phyloP scores from a whole-genome alignment of 2,888 invertebrate genomes.

The Pemphredon lugubris region DNA sequence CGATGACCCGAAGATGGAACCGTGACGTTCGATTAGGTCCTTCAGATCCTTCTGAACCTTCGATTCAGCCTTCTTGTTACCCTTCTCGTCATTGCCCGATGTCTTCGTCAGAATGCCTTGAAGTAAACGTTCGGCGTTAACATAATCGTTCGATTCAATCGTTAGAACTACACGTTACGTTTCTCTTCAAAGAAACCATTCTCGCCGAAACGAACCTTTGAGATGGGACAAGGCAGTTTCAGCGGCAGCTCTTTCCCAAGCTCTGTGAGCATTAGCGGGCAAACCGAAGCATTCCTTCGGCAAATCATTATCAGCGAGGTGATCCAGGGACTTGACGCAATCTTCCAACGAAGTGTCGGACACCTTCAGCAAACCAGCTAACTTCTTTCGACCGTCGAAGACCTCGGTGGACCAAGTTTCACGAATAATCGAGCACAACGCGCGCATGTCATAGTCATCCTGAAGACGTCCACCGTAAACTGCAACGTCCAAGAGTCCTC shows the following conservation, averaged over 20 bases:
- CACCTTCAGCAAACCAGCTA: conserved; percentile 76
- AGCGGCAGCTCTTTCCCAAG: conserved; percentile 89
- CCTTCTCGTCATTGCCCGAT: conserved; percentile 33
- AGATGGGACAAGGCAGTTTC: conserved; percentile 85
- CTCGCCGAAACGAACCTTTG: conserved; percentile 80
- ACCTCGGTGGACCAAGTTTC: conserved; percentile 80
- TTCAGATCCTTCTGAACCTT: conserved; percentile 69
- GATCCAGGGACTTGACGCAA: conserved; percentile 85
- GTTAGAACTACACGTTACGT: conserved; percentile 29
- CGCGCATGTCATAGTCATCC: conserved; percentile 87
- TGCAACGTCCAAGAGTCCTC: conserved; percentile 89
- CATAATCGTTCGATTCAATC: conserved; percentile 22
- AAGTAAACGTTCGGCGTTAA: conserved; percentile 11
- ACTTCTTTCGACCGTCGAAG: conserved; percentile 84
- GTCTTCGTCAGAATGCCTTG: conserved; percentile 42
- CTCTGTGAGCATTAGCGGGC: conserved; percentile 92
- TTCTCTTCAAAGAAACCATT: no score
- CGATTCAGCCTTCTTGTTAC: conserved; percentile 41
- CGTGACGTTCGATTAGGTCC: conserved; percentile 59
- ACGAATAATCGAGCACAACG: conserved; percentile 86
- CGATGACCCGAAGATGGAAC: conserved; percentile 24
- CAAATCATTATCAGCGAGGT: conserved; percentile 87
- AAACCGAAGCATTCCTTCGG: conserved; percentile 89
- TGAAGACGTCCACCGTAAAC: conserved; percentile 94
- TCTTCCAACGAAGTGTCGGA: conserved; percentile 82